Percentiles rank a stretch among this genome's conserved stretches.
phyloP scores from a whole-genome alignment of 2,888 invertebrate species.

The Vanessa cardui region DNA sequence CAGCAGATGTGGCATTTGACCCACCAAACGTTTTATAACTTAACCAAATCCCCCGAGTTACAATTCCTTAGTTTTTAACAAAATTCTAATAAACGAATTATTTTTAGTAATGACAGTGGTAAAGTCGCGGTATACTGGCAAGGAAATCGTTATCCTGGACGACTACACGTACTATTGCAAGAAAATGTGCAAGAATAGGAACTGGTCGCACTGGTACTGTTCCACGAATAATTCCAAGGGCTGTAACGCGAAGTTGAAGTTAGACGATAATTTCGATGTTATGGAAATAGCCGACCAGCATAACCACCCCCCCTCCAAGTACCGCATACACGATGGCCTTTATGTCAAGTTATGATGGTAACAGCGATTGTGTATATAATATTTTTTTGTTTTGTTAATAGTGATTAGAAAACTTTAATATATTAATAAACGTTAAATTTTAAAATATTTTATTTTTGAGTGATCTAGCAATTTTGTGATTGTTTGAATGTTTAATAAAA shows the following conservation, averaged over 20 bases:
- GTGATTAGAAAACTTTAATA: neutral
- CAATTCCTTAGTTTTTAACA: neutral
- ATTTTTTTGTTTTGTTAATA: neutral
- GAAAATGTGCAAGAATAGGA: slow-evolving; percentile 63
- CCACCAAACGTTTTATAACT: too few relatives aligned
- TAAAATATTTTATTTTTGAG: neutral
- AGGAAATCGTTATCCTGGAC: slow-evolving; percentile 63
- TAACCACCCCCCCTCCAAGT: slow-evolving; percentile 66
- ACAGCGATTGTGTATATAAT: neutral
- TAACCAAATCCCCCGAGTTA: too few relatives aligned
- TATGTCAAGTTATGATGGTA: slow-evolving; percentile 33
- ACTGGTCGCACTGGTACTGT: slow-evolving; percentile 68
- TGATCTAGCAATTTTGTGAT: neutral
- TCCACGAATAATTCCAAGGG: slow-evolving; percentile 72
- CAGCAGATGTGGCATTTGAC: too few relatives aligned
- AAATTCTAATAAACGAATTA: slow-evolving; percentile 10
- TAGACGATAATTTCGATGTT: slow-evolving; percentile 62
- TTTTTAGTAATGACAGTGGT: slow-evolving; percentile 49
- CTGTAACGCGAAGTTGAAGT: slow-evolving; percentile 65
- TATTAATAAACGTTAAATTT: slow-evolving; percentile 1
- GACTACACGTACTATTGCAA: slow-evolving; percentile 74
- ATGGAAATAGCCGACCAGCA: slow-evolving; percentile 57
- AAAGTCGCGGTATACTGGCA: slow-evolving; percentile 68
- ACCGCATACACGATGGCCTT: slow-evolving; percentile 61
- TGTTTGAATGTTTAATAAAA: too few relatives aligned